Percentiles rank a stretch among this genome's conserved stretches.
phyloP scores from a whole-genome alignment of 2,888 invertebrate genomes.

The Hartigia nigra region DNA sequence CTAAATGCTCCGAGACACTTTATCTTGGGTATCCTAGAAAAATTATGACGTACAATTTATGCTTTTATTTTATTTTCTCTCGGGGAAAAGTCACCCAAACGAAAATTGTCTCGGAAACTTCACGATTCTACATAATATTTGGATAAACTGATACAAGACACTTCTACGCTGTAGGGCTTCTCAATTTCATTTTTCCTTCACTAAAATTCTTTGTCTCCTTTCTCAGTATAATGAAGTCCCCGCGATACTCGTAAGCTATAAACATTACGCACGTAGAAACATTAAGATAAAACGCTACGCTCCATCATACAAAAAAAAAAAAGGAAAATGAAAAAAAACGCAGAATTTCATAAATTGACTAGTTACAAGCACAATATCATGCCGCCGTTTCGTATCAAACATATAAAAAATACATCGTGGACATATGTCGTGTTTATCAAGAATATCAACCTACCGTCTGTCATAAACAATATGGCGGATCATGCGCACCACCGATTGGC shows the following conservation, averaged over 20 bases:
- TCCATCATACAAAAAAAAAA: slow-evolving; percentile 39
- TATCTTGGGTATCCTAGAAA: background rate
- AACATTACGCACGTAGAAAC: slow-evolving; percentile 30
- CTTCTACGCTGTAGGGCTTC: background rate
- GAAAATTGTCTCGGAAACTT: background rate
- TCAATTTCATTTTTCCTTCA: background rate
- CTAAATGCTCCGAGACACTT: slow-evolving; percentile 4
- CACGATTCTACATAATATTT: background rate
- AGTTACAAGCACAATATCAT: slow-evolving; percentile 57
- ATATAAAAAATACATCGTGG: slow-evolving; percentile 6
- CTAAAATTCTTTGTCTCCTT: background rate
- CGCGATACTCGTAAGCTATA: slow-evolving; percentile 24
- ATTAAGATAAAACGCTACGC: slow-evolving; percentile 27
- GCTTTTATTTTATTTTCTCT: background rate
- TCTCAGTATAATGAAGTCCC: background rate
- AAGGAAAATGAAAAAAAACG: slow-evolving; percentile 20
- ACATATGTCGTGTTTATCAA: slow-evolving; percentile 6
- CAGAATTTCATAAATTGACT: slow-evolving; percentile 53
- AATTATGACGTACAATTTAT: background rate
- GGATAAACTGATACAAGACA: background rate
- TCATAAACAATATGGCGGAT: slow-evolving; percentile 5
- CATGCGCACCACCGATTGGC: background rate
- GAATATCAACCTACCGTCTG: slow-evolving; percentile 5
- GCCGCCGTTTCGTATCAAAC: slow-evolving; percentile 28
- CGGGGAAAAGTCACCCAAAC: background rate